Evolutionary conservation across 2,797 vertebrate species (phyloP).

Genomic region (Acrocephalus scirpaceus): DNA sequence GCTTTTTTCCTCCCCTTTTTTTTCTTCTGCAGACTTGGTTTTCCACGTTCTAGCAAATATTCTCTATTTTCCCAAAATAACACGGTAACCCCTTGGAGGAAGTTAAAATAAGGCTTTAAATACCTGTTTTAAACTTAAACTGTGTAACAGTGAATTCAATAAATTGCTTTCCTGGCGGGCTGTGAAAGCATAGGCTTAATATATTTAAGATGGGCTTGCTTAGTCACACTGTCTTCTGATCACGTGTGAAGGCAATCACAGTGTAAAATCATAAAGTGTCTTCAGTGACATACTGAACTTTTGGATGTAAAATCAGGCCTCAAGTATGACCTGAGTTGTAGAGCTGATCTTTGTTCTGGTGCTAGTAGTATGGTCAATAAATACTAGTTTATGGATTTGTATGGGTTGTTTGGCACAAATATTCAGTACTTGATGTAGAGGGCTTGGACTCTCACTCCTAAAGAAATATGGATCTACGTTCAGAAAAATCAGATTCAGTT

Average conservation of each 20-base stretch:
- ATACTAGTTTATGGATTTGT: background rate
- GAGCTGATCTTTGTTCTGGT: background rate
- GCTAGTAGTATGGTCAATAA: background rate
- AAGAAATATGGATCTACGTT: accelerated
- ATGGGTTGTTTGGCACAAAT: background rate
- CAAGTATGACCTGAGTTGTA: background rate
- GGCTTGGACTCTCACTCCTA: background rate
- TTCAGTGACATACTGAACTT: background rate
- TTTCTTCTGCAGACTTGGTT: background rate
- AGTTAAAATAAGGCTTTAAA: background rate
- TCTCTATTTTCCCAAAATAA: background rate
- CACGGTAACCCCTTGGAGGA: background rate
- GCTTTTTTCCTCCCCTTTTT: background rate
- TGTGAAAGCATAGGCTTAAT: background rate
- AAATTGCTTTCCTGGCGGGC: background rate
- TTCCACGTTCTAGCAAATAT: background rate
- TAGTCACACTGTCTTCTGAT: background rate
- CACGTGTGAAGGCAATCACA: background rate
- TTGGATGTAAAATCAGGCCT: background rate
- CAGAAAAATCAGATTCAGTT: background rate
- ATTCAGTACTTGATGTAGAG: background rate
- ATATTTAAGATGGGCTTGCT: background rate
- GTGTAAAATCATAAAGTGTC: background rate
- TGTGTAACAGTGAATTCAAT: background rate
- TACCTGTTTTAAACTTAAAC: background rate